Base-by-base conservation (phyloP, 2,888 invertebrate species). In the Tetropium fuscum region DNA sequence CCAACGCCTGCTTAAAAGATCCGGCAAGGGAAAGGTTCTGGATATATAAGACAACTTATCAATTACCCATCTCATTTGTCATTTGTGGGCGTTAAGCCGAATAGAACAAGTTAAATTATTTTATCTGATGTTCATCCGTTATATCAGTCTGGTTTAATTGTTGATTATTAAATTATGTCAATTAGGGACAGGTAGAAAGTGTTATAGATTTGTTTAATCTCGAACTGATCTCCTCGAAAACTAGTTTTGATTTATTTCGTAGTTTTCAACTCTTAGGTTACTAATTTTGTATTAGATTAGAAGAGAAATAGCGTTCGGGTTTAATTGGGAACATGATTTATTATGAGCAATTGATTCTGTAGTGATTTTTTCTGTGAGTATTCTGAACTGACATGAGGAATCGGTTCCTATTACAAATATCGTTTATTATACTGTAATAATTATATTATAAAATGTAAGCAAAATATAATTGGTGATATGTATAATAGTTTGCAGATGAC, bases 1-100 rank as follows among this genome's bases (percentile, higher is more conserved):
- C 53, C 36, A 45, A 32, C 32, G 32, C 45, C 18, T 53, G 18
- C 32, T 32, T 32, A 45, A 18, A 10, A 32, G 11, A n/a, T 19
- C 30, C 18, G 18, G 20, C 8, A 32, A 30, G 27, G 45, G 10
- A 32, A 30, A 8, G 18, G 10, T 6, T 13, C 4, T 4, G 20
- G 10, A 32, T 22, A n/a, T n/a, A n/a, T 32, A 30, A 44, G 44
- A 15, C 27, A 7, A 27, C 27, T 27, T 44, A 40, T 40, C 40
- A 40, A 40, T 40, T 40, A 40, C 40, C 40, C 18, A 18, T 40
- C 20, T 18, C n/a, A 19, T 40, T 40, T 40, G 40, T 40, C 40
- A 40, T 7, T 40, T 10, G 40, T 40, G 40, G 40, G 40, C 40
- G 40, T 10, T 20, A 5, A 10, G 19, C 18, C n/a, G 2, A 7